phyloP scores from a whole-genome alignment of 2,797 vertebrate genomes.

The Salmo trutta region DNA sequence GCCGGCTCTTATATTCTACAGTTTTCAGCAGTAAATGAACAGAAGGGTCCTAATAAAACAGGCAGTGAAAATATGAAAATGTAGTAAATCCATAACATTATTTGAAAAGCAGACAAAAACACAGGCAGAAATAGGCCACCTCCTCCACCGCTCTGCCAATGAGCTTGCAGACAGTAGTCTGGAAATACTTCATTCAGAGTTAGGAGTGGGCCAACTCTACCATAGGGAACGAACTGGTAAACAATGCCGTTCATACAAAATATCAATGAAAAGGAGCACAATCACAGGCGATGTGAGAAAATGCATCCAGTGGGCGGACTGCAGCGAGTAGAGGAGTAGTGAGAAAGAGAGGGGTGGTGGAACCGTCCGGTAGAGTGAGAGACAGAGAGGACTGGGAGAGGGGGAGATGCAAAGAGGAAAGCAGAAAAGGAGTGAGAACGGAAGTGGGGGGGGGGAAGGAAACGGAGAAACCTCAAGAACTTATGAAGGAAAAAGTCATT shows the following conservation, averaged over 20 bases:
- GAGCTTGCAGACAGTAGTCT: slow-evolving; percentile 24
- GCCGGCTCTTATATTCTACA: not conserved
- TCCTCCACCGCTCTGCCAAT: not conserved
- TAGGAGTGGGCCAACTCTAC: slow-evolving; percentile 21
- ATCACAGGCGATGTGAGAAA: slow-evolving; percentile 44
- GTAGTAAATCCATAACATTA: slow-evolving; percentile 14
- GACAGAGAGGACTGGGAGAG: slow-evolving; percentile 46
- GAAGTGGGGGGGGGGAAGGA: slow-evolving; percentile 61
- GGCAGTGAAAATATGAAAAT: slow-evolving; percentile 9
- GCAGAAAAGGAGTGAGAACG: slow-evolving; percentile 61
- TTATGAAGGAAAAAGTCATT: slow-evolving; percentile 54
- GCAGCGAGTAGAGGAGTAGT: slow-evolving; percentile 32
- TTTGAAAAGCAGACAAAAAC: slow-evolving; percentile 28
- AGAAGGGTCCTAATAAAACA: slow-evolving; percentile 7
- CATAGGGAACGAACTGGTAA: slow-evolving; percentile 48
- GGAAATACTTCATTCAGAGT: slow-evolving; percentile 14
- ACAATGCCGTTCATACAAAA: slow-evolving; percentile 43
- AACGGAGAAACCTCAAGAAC: slow-evolving; percentile 59
- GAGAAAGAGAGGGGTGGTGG: slow-evolving; percentile 18
- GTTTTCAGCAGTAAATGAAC: not conserved
- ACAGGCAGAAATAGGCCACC: slow-evolving; percentile 4
- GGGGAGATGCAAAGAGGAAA: slow-evolving; percentile 37
- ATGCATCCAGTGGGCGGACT: slow-evolving; percentile 67
- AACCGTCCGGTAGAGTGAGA: slow-evolving; percentile 39
- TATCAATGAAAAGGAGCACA: slow-evolving; percentile 51